These are phyloP conservation scores for Drosophila ananassae DNA, from an alignment of 1,140 invertebrate genomes.

Conservation along the genomic window DNA sequence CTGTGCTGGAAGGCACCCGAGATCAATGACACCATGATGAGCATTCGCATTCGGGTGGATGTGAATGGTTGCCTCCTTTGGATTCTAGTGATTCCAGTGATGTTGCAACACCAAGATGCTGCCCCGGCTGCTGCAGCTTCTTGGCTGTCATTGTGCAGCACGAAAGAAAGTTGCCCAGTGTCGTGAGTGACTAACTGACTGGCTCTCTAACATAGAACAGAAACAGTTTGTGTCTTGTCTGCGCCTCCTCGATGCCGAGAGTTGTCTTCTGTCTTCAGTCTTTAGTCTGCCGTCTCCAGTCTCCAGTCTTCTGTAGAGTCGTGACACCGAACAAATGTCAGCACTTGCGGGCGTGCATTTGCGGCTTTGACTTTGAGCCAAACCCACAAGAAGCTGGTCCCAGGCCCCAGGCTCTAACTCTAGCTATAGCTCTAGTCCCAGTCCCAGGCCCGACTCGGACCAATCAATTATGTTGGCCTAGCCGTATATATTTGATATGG, in stretches of 20 bases:
- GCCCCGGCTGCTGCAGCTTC: constrained; percentile 26
- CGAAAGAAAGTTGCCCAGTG: constrained; percentile 66
- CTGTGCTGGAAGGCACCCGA: constrained; percentile 48
- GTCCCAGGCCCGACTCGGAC: constrained; percentile 39
- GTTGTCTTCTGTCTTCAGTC: constrained; percentile 21
- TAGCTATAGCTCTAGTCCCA: background rate
- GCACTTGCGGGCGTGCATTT: constrained; percentile 70
- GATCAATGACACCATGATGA: constrained; percentile 79
- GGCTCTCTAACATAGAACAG: constrained; percentile 61
- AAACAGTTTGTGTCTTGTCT: constrained; percentile 19
- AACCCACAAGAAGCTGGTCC: constrained; percentile 27
- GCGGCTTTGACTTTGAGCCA: constrained; percentile 72
- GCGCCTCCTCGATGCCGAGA: constrained; percentile 12
- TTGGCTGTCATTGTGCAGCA: constrained; percentile 54
- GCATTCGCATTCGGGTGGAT: constrained; percentile 58
- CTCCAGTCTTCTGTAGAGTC: constrained; percentile 51
- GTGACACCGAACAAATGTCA: constrained; percentile 80
- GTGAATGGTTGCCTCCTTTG: constrained; percentile 40
- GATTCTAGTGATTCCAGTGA: constrained; percentile 1
- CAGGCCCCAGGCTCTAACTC: no score
- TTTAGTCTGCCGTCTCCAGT: constrained; percentile 31
- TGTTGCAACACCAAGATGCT: constrained; percentile 5
- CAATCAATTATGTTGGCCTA: constrained; percentile 77
- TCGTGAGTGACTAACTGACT: constrained; percentile 47
- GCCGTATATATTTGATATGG: constrained; percentile 76